Conservation (phyloP, 2,113 vertebrate species). For the Elanus axillaris region DNA sequence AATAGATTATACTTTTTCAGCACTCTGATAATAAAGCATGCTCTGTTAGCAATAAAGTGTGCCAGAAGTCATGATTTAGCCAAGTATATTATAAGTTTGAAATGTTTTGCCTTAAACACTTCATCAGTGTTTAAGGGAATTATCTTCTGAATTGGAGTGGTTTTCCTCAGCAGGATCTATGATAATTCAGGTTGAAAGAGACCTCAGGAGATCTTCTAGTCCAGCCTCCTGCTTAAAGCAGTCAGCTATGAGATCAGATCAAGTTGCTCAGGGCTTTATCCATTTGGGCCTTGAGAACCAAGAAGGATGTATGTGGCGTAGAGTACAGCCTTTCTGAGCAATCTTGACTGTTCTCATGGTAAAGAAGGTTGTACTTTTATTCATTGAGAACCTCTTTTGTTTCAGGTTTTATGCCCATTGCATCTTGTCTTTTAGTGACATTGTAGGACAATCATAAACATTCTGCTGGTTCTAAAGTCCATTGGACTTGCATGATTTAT, state of each 20-base stretch:
- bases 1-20: not conserved
- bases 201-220: not conserved
- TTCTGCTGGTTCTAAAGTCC: fast-evolving
- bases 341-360: not conserved
- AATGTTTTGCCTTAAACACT: not conserved
- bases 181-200: not conserved
- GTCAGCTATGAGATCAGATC: not conserved
- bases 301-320: not conserved
- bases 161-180: not conserved
- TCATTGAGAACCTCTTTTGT: not conserved
- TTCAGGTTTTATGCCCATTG: not conserved
- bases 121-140: not conserved
- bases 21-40: not conserved
- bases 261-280: not conserved
- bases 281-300: not conserved
- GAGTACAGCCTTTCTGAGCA: not conserved
- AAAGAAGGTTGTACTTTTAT: not conserved
- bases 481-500: not conserved
- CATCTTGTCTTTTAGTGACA: not conserved
- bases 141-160: not conserved
- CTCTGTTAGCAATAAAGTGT: not conserved
- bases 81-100: not conserved
- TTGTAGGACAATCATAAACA: not conserved
- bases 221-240: not conserved
- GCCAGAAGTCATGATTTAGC: not conserved